Evolutionary conservation across 1,140 invertebrate genomes (phyloP).

Genomic region (Drosophila persimilis): DNA sequence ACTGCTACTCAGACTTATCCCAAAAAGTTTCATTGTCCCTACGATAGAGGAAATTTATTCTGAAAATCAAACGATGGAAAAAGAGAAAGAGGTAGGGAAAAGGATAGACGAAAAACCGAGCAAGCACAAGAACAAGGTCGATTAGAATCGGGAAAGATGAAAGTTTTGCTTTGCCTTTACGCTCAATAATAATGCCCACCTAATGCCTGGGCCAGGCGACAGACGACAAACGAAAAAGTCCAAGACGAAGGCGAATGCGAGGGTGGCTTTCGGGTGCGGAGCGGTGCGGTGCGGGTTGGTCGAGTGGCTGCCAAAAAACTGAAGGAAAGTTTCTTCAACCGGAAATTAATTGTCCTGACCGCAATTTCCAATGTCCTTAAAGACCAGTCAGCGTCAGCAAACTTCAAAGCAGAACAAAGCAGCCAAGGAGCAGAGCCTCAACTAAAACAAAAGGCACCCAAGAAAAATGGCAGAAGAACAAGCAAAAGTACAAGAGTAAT

Average conservation of each 20-base stretch:
- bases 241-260: no score
- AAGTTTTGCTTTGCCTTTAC: slow-evolving; percentile 49
- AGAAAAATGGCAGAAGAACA: slow-evolving; percentile 62
- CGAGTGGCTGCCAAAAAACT: slow-evolving; percentile 68
- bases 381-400: slow-evolving; percentile 73
- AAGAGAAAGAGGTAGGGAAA: background rate
- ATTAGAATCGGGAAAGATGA: slow-evolving; percentile 33
- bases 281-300: background rate
- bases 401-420: slow-evolving; percentile 72
- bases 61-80: slow-evolving; percentile 6
- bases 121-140: slow-evolving; percentile 43
- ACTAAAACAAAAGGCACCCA: slow-evolving; percentile 66
- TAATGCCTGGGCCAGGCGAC: slow-evolving; percentile 11
- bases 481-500: slow-evolving; percentile 70
- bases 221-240: background rate
- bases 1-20: slow-evolving; percentile 10
- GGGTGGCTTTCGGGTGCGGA: background rate
- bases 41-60: slow-evolving; percentile 35
- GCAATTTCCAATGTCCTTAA: slow-evolving; percentile 80
- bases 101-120: background rate
- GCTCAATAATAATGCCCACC: slow-evolving; percentile 53
- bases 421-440: slow-evolving; percentile 19
- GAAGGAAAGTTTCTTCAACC: slow-evolving; percentile 74
- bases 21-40: slow-evolving; percentile 36
- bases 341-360: slow-evolving; percentile 80